A percentile compares a stretch with the other conserved stretches of the same genome.
Conservation (phyloP, 92 coral and sea anemone species). For the Bergia sp. region DNA sequence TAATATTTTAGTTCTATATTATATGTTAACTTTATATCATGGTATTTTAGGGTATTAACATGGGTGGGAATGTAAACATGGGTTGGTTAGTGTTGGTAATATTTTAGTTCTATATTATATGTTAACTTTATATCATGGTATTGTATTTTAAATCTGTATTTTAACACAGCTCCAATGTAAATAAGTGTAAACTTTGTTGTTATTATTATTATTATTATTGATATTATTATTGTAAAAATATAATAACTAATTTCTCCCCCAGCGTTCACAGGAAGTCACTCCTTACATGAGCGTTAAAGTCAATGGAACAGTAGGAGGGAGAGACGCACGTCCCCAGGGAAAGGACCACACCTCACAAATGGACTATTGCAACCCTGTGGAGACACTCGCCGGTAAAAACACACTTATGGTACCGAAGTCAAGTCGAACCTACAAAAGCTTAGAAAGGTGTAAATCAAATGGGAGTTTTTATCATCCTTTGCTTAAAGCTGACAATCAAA, state of each 20-base stretch:
- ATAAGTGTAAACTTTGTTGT: too few relatives aligned
- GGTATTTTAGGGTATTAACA: too few relatives aligned
- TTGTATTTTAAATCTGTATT: too few relatives aligned
- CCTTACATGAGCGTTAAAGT: neutral
- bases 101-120: too few relatives aligned
- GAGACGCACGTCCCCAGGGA: neutral
- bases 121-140: too few relatives aligned
- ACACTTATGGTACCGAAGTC: neutral
- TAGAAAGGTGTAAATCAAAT: conserved; percentile 1
- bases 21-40: too few relatives aligned
- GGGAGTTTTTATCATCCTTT: neutral
- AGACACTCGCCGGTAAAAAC: neutral
- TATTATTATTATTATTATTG: neutral
- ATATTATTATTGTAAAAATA: too few relatives aligned
- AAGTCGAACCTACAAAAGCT: neutral
- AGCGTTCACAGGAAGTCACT: neutral
- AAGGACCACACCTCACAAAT: neutral
- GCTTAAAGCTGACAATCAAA: neutral
- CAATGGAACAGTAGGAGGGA: neutral
- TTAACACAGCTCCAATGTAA: too few relatives aligned
- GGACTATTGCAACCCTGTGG: neutral
- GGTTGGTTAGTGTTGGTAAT: too few relatives aligned
- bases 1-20: too few relatives aligned
- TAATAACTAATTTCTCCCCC: neutral
- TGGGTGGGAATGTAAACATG: too few relatives aligned